A percentile compares a stretch with the other conserved stretches of the same genome.
Conservation (phyloP, 1,140 invertebrate genomes). For the Caligus rogercresseyi region DNA sequence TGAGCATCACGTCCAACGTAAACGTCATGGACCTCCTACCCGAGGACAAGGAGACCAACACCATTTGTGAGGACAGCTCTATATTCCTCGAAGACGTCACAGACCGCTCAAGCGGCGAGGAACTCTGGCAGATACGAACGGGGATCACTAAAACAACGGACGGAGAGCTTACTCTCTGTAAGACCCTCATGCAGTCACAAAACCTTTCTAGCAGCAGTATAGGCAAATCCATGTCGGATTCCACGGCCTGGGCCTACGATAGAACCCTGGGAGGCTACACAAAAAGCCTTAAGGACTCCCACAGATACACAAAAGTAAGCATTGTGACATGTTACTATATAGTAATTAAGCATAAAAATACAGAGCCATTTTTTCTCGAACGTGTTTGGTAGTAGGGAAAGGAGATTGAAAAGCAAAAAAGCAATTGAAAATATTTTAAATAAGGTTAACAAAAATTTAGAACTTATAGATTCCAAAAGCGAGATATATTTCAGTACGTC, state of each 20-base stretch:
- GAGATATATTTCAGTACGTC: too few relatives aligned
- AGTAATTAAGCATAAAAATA: too few relatives aligned
- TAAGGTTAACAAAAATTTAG: too few relatives aligned
- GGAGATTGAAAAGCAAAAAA: too few relatives aligned
- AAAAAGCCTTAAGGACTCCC: background rate
- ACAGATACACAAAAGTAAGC: background rate
- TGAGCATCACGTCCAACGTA: background rate
- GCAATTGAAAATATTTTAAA: too few relatives aligned
- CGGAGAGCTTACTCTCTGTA: background rate
- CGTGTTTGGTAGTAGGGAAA: too few relatives aligned
- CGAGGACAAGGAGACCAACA: background rate
- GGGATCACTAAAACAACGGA: background rate
- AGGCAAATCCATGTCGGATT: background rate
- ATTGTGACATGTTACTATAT: too few relatives aligned
- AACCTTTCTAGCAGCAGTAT: background rate
- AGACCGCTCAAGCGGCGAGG: background rate
- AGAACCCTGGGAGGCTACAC: background rate
- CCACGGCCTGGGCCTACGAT: background rate
- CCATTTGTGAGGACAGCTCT: background rate
- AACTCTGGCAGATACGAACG: background rate
- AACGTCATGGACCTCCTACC: background rate
- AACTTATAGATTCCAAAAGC: too few relatives aligned
- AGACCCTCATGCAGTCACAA: background rate
- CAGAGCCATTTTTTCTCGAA: too few relatives aligned
- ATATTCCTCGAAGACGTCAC: background rate